phyloP scores from a whole-genome alignment of 2,888 invertebrate species.

The Acleris sparsana region DNA sequence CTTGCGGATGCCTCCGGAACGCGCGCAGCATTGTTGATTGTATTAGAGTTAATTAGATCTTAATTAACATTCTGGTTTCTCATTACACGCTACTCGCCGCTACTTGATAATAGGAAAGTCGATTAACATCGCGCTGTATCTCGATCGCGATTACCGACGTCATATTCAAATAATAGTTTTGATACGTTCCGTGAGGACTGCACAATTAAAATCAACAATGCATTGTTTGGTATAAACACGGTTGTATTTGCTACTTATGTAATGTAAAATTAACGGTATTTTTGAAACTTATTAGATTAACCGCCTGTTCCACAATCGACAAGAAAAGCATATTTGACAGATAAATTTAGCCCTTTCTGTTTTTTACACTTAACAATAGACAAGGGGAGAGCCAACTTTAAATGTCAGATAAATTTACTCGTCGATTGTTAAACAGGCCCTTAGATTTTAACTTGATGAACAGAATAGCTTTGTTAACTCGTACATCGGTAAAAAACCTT shows the following conservation, averaged over 20 bases:
- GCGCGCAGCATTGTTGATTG: constrained; percentile 82
- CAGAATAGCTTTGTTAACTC: background rate
- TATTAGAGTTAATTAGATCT: constrained; percentile 83
- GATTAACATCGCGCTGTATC: constrained; percentile 71
- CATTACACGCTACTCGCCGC: constrained; percentile 81
- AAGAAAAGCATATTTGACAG: no score
- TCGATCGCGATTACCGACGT: constrained; percentile 61
- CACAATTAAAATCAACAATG: constrained; percentile 32
- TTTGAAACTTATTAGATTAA: no score
- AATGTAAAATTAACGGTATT: constrained; percentile 1
- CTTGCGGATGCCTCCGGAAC: constrained; percentile 79
- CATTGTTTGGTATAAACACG: constrained; percentile 18
- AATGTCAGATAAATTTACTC: no score
- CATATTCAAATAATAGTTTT: constrained; percentile 38
- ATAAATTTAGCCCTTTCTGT: no score
- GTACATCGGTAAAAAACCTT: no score
- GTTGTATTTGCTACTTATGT: constrained; percentile 19
- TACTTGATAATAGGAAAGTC: constrained; percentile 77
- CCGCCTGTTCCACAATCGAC: no score
- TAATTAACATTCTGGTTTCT: constrained; percentile 83
- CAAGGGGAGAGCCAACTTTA: no score
- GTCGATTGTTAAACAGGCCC: no score
- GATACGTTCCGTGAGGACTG: constrained; percentile 28
- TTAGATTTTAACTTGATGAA: background rate
- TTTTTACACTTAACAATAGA: no score